Evolutionary conservation across 2,113 vertebrate species (phyloP).

Genomic region (Cochlearius cochlearius): DNA sequence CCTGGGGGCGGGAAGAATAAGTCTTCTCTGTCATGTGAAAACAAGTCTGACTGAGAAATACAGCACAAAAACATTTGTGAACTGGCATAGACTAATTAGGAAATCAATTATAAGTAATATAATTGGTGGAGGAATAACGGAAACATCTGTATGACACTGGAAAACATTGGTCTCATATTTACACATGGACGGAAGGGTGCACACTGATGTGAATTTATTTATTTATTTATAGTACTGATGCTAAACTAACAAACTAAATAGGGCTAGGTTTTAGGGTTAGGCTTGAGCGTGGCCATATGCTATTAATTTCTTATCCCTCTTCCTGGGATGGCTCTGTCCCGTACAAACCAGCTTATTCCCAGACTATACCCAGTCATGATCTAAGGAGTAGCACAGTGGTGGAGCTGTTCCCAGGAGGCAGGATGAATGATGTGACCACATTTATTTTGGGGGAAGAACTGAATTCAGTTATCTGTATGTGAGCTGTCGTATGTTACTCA

Average conservation of each 20-base stretch:
- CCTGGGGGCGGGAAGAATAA: background rate
- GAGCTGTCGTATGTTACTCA: background rate
- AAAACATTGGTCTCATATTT: background rate
- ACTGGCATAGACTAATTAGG: background rate
- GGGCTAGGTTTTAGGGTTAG: background rate
- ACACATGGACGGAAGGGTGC: too few species aligned
- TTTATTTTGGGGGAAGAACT: background rate
- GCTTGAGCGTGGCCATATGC: background rate
- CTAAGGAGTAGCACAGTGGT: background rate
- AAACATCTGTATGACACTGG: background rate
- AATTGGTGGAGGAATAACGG: background rate
- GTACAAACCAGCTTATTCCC: background rate
- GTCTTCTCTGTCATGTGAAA: background rate
- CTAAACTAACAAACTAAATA: background rate
- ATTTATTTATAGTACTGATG: background rate
- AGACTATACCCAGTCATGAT: fast-evolving
- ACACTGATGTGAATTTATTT: background rate
- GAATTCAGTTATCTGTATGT: fast-evolving
- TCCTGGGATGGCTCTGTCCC: background rate
- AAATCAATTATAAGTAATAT: background rate
- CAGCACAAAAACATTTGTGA: background rate
- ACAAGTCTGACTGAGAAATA: background rate
- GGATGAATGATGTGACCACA: background rate
- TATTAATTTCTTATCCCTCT: too few species aligned
- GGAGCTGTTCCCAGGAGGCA: background rate